phyloP scores from a whole-genome alignment of 2,113 vertebrate genomes.

The Melanerpes formicivorus region DNA sequence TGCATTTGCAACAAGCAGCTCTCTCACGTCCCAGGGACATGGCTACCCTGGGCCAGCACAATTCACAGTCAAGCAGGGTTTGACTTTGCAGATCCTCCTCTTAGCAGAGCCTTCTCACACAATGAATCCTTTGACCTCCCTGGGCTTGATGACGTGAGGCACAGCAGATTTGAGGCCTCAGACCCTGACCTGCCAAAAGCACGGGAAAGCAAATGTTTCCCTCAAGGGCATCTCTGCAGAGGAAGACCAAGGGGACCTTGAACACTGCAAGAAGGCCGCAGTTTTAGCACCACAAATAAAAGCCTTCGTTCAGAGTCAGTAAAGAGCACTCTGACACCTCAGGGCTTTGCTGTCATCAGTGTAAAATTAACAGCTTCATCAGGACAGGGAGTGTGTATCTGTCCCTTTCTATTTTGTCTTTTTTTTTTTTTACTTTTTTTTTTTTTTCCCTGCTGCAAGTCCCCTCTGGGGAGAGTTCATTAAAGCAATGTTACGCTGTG shows the following conservation, averaged over 20 bases:
- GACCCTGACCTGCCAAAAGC: not conserved
- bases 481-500: not conserved
- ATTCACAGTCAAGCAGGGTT: not conserved
- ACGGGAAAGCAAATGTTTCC: not conserved
- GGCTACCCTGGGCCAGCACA: not conserved
- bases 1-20: not conserved
- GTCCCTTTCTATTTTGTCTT: not conserved
- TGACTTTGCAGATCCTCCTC: conserved; percentile 11
- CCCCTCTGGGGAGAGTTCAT: not conserved
- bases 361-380: not conserved
- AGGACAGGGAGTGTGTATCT: not conserved
- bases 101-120: not conserved
- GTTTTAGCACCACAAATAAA: not conserved
- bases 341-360: not conserved
- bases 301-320: not conserved
- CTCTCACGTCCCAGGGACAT: not conserved
- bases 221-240: not conserved
- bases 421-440: too few species aligned
- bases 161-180: not conserved
- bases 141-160: not conserved
- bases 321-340: not conserved
- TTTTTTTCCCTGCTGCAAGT: not conserved
- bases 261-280: not conserved
- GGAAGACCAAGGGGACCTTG: conserved; percentile 3
- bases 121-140: conserved; percentile 49